Conservation (phyloP, 1,140 invertebrate species). For the Colletes gigas region DNA sequence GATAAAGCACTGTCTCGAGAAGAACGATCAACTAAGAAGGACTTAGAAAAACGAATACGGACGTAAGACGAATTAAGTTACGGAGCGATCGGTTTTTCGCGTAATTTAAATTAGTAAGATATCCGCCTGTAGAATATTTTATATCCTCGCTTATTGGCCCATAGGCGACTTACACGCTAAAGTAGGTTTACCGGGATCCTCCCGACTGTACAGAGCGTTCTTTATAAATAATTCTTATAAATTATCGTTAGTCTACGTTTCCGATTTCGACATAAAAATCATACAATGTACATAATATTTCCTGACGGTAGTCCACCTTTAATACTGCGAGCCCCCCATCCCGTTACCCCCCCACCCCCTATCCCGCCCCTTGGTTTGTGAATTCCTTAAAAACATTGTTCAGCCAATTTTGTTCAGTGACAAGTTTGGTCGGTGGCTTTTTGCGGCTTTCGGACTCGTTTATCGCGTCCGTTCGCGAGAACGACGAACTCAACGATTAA, state of each 20-base stretch:
- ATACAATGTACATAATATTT: constrained; percentile 68
- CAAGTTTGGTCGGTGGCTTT: constrained; percentile 24
- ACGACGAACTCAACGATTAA: constrained; percentile 59
- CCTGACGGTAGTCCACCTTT: constrained; percentile 70
- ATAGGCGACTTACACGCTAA: constrained; percentile 45
- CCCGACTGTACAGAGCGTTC: constrained; percentile 63
- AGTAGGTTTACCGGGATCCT: constrained; percentile 53
- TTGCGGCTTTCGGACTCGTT: neutral
- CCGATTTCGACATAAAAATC: constrained; percentile 55
- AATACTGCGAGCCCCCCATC: constrained; percentile 76
- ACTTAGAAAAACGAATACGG: neutral
- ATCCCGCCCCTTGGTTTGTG: no score
- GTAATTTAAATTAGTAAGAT: constrained; percentile 33
- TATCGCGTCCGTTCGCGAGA: neutral
- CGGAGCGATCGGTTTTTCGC: constrained; percentile 20
- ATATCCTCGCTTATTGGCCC: constrained; percentile 42
- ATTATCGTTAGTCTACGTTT: constrained; percentile 68
- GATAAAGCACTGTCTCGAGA: neutral
- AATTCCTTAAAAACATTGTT: no score
- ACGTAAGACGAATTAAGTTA: constrained; percentile 14
- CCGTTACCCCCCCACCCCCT: neutral
- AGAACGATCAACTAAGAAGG: neutral
- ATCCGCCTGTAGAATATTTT: constrained; percentile 17
- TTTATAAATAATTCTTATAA: constrained; percentile 77
- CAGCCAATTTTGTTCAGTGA: constrained; percentile 15